Evolutionary conservation across 2,888 invertebrate species (phyloP), one percentile per base, ranked within the genome.

Genomic region (Pomacea canaliculata): DNA sequence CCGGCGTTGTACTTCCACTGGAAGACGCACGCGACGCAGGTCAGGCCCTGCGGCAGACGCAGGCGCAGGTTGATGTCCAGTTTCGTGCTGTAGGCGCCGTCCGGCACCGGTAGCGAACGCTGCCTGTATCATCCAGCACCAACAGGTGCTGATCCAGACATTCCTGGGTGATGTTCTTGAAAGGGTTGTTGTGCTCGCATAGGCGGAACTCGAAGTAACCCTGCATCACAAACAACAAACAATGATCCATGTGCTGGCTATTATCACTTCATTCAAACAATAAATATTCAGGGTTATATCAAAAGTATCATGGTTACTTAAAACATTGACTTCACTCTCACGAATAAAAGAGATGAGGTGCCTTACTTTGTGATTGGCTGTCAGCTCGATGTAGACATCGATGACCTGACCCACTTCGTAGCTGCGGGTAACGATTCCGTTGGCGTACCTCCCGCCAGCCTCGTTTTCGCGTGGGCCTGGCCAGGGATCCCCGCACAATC

Each of bases 401-500:
- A 91, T 88, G 8, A 85, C 81, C 76, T 89, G 82, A 13, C 90
- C 90, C 23, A 82, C 68, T 9, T 81, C 80, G 78, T 90, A 91
- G 49, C 86, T 85, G 49, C 86, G 73, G n/a, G 86, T 88, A 46
- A 90, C 87, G 16, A 88, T 85, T 37, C 90, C 90, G 60, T 82
- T 87, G 18, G 89, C 90, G 80, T 86, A 90, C 77, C 83, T 85
- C 5, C 91, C 91, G 7, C 89, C 88, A 13, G 85, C 83, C 82
- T 91, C 91, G 78, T 90, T 87, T 27, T 85, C 83, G 19, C 88
- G 85, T n/a, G 88, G 86, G 8, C 86, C 86, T 16, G 86, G 81
- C 89, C 94, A 94, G 3, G 96, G 94, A 90, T 97, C 97, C 0
- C 97, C 97, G 88, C 97, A 97, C 69, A 96, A 93, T 0, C 97